phyloP scores from a whole-genome alignment of 2,888 invertebrate species.

The Mesopsocus fuscifrons region DNA sequence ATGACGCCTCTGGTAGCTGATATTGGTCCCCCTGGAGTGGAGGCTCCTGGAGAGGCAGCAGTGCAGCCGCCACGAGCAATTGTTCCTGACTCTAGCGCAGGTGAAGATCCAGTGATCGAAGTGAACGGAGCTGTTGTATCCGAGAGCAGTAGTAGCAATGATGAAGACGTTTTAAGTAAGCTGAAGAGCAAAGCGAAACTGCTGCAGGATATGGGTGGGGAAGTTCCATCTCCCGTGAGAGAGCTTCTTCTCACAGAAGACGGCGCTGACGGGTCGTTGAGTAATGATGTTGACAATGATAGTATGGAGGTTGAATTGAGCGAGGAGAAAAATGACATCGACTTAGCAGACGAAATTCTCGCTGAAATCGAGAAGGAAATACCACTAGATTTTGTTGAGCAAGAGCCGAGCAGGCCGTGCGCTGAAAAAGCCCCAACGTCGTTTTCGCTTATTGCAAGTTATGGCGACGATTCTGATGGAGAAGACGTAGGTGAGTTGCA shows the following conservation, averaged over 20 bases:
- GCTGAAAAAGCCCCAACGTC: constrained; percentile 5
- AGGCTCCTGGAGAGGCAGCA: constrained; percentile 3
- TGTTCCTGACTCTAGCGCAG: constrained; percentile 13
- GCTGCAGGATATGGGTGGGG: constrained; percentile 33
- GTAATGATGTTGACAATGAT: neutral
- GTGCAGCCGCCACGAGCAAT: neutral
- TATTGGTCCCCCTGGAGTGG: constrained; percentile 15
- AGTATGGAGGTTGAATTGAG: neutral
- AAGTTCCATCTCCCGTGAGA: constrained; percentile 30
- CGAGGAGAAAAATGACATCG: constrained; percentile 15
- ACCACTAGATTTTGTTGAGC: constrained; percentile 20
- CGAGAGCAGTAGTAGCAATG: constrained; percentile 27
- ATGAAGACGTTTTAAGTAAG: constrained; percentile 33
- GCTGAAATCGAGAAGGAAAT: constrained; percentile 25
- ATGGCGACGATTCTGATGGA: constrained; percentile 32
- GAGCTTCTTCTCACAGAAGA: no score
- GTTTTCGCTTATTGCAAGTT: constrained; percentile 19
- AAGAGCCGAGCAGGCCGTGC: no score
- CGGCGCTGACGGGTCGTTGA: no score
- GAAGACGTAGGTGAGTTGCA: constrained; percentile 21
- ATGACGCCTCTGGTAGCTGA: constrained; percentile 12
- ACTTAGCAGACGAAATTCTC: constrained; percentile 24
- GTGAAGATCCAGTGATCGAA: constrained; percentile 1
- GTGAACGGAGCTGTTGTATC: neutral
- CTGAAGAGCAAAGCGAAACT: constrained; percentile 32